Evolutionary conservation across 2,113 vertebrate species (phyloP).

Genomic region (Amphiprion percula): DNA sequence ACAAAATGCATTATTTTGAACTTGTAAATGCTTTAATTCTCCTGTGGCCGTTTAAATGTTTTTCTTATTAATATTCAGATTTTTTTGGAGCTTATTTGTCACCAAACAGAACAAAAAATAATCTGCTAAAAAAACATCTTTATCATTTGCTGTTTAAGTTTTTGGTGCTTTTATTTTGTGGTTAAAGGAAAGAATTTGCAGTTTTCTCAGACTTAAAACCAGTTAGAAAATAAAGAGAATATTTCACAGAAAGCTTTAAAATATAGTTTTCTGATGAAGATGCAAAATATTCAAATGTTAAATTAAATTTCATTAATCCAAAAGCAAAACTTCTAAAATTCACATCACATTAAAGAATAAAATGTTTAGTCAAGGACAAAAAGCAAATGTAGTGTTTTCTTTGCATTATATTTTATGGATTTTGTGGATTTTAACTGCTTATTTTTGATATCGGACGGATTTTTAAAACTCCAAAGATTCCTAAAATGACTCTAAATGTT

Average conservation of each 20-base stretch:
- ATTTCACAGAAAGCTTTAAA: no score
- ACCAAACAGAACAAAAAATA: not conserved
- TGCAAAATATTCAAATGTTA: not conserved
- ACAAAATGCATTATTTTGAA: not conserved
- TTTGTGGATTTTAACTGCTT: not conserved
- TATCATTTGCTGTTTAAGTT: not conserved
- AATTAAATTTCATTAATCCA: not conserved
- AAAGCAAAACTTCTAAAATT: not conserved
- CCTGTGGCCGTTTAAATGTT: slow-evolving; percentile 1
- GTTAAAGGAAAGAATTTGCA: no score
- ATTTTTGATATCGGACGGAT: not conserved
- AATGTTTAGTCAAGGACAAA: not conserved
- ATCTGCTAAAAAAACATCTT: not conserved
- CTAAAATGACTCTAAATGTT: not conserved
- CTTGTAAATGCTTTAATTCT: not conserved
- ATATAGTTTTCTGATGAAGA: no score
- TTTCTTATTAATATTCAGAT: no score
- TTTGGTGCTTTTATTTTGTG: not conserved
- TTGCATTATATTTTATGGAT: not conserved
- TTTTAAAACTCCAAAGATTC: not conserved
- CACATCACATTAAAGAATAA: not conserved
- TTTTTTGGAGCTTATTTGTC: not conserved
- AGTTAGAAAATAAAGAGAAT: no score
- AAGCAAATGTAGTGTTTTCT: not conserved
- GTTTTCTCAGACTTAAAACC: no score